Conservation (phyloP, 2,797 vertebrate genomes). For the Bucorvus abyssinicus region DNA sequence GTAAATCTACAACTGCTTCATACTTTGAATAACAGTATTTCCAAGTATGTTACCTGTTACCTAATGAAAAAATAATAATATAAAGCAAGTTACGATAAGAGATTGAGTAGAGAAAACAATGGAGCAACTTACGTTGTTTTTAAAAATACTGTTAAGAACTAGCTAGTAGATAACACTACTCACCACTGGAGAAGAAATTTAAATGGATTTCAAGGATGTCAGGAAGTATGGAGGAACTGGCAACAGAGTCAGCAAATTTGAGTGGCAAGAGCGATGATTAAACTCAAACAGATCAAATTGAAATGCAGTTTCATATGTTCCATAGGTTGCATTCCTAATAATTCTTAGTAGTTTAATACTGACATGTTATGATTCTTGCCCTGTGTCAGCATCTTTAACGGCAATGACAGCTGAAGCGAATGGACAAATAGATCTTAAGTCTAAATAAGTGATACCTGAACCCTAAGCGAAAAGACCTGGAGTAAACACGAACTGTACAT, state of each 20-base stretch:
- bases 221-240: not conserved
- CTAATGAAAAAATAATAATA: not conserved
- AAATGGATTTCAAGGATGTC: not conserved
- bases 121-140: not conserved
- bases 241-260: not conserved
- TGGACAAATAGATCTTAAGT: not conserved
- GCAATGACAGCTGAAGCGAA: not conserved
- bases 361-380: not conserved
- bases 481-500: not conserved
- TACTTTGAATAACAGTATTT: not conserved
- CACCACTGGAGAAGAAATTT: not conserved
- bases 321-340: not conserved
- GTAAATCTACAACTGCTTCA: not conserved
- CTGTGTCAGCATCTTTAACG: not conserved
- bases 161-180: not conserved
- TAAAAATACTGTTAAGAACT: not conserved
- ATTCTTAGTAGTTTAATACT: not conserved
- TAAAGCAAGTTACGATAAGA: not conserved
- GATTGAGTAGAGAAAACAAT: not conserved
- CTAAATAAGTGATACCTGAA: not conserved
- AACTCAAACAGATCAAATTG: conserved; percentile 1
- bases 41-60: not conserved
- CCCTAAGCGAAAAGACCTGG: not conserved
- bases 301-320: not conserved
- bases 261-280: conserved; percentile 30